Evolutionary conservation across 2,888 invertebrate species (phyloP).

Genomic region (Podotricha telesiphe): DNA sequence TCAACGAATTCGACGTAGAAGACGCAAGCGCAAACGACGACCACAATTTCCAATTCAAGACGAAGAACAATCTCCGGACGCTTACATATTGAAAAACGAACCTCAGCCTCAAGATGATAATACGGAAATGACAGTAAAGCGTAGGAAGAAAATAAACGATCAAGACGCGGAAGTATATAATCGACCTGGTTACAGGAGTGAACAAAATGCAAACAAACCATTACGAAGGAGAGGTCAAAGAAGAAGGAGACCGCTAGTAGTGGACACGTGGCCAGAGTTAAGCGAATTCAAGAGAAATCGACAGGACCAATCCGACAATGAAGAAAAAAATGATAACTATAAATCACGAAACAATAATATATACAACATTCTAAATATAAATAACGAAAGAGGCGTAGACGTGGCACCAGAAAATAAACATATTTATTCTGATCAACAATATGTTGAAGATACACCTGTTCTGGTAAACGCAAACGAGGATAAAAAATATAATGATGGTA

Average conservation of each 20-base stretch:
- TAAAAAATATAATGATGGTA: not conserved
- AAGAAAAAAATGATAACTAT: constrained; percentile 41
- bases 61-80: constrained; percentile 55
- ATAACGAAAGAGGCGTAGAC: constrained; percentile 26
- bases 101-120: constrained; percentile 52
- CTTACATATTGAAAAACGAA: constrained; percentile 55
- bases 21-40: constrained; percentile 85
- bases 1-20: constrained; percentile 69
- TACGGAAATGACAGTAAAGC: constrained; percentile 59
- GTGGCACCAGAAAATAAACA: constrained; percentile 34
- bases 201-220: constrained; percentile 65
- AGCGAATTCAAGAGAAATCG: constrained; percentile 56
- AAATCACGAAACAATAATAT: constrained; percentile 35
- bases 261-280: constrained; percentile 55
- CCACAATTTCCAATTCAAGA: constrained; percentile 67
- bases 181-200: constrained; percentile 65
- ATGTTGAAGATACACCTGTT: constrained; percentile 29
- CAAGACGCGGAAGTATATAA: constrained; percentile 36
- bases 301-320: constrained; percentile 42
- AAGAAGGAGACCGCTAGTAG: constrained; percentile 62
- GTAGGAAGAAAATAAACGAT: constrained; percentile 63
- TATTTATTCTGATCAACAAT: constrained; percentile 36
- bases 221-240: constrained; percentile 64
- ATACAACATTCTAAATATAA: constrained; percentile 33
- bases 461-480: not conserved